phyloP scores from a whole-genome alignment of 2,797 vertebrate genomes.

The Cirrhinus molitorella region DNA sequence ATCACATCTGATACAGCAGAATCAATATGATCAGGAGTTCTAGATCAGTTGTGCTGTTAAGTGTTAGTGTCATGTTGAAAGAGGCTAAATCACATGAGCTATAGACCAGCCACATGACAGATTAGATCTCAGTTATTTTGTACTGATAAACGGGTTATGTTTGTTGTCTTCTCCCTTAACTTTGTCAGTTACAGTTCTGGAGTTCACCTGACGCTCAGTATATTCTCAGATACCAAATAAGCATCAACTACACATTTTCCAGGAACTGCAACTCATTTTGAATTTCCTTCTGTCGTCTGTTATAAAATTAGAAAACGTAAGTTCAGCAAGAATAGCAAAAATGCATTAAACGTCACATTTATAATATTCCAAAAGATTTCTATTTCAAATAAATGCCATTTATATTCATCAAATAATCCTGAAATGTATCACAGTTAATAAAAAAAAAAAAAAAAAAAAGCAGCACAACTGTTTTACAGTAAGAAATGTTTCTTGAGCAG shows the following conservation, averaged over 20 bases:
- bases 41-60: not conserved
- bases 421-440: not conserved
- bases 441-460: too few species aligned
- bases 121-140: not conserved
- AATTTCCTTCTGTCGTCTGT: not conserved
- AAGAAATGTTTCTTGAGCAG: not conserved
- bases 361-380: not conserved
- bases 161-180: not conserved
- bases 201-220: not conserved
- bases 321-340: too few species aligned
- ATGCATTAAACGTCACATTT: too few species aligned
- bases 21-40: not conserved
- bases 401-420: not conserved
- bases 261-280: not conserved
- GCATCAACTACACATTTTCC: not conserved
- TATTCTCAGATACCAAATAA: not conserved
- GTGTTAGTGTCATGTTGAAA: not conserved
- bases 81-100: not conserved
- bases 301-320: too few species aligned
- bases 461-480: too few species aligned
- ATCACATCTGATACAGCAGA: conserved; percentile 13
- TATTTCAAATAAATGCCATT: not conserved
- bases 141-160: not conserved
- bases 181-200: not conserved
- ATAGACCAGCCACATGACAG: not conserved